Evolutionary conservation across 2,113 vertebrate species (phyloP).

Genomic region (Odocoileus hemionus): DNA sequence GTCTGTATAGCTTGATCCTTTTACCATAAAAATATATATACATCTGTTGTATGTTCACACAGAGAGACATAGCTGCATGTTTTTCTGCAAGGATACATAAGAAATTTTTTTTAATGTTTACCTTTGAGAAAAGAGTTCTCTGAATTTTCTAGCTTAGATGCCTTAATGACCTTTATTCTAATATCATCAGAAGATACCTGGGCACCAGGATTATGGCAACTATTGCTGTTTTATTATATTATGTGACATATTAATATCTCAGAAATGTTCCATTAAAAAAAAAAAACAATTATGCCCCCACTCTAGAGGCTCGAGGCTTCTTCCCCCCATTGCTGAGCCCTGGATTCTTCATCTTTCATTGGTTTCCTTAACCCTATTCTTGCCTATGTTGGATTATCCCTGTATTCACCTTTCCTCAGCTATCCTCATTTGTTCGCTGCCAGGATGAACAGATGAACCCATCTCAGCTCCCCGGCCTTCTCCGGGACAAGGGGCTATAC

Average conservation of each 20-base stretch:
- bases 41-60: neutral
- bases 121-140: neutral
- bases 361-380: neutral
- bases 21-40: neutral
- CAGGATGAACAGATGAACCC: neutral
- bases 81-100: neutral
- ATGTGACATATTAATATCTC: neutral
- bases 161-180: neutral
- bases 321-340: neutral
- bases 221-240: neutral
- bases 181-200: neutral
- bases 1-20: neutral
- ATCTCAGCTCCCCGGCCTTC: neutral
- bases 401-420: neutral
- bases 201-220: neutral
- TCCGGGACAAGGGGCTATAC: neutral
- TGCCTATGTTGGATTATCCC: neutral
- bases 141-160: neutral
- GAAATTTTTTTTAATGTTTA: constrained; percentile 27
- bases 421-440: neutral
- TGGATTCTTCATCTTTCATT: neutral
- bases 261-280: neutral
- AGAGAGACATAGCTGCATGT: neutral
- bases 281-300: neutral
- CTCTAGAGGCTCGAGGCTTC: neutral